Base-by-base conservation (phyloP, 2,113 vertebrate species). In the Phalacrocorax aristotelis region DNA sequence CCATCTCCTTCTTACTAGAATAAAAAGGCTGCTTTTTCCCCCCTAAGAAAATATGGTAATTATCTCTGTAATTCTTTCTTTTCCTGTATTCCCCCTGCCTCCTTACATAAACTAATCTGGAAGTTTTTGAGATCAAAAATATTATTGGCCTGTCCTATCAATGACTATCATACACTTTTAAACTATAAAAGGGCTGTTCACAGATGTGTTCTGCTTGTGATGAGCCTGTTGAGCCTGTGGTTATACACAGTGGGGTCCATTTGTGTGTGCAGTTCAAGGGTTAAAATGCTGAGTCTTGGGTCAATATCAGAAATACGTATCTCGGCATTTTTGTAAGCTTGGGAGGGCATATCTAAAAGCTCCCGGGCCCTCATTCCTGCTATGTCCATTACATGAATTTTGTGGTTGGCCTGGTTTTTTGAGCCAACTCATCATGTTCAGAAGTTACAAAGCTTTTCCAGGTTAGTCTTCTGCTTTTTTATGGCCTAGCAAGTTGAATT, bases 51-150 rank as follows among this genome's bases (percentile, higher is more conserved):
- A 65, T 70, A 34, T 1, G 7, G 23, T 80, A 42, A 42, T 90
- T 55, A 49, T 60, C 5, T 6, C 15, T 15, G 65, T 76, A 66
- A 36, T 42, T 23, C 8, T 29, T 74, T 89, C 8, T 70, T 80
- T 81, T 75, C 13, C 30, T 51, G 0, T 84, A 30, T 71, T 78
- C 1, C 1, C 6, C 6, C 12, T 15, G 44, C 16, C 1, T 7
- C 5, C 8, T 93, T 57, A 12, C 10, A 36, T 90, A 27, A 79
- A 62, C 44, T 90, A 77, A 74, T 13, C 19, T 91, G 65, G 15
- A 57, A 52, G 30, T 29, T 51, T 66, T 93, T 90, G 60, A 89
- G 34, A 77, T 81, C 5, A 77, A 42, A 87, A 61, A 66, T 1
- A 21, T 89, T 83, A 65, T 74, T 65, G 11, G 4, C 42, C 32